phyloP scores from a whole-genome alignment of 2,888 invertebrate genomes.

The Teleogryllus oceanicus region DNA sequence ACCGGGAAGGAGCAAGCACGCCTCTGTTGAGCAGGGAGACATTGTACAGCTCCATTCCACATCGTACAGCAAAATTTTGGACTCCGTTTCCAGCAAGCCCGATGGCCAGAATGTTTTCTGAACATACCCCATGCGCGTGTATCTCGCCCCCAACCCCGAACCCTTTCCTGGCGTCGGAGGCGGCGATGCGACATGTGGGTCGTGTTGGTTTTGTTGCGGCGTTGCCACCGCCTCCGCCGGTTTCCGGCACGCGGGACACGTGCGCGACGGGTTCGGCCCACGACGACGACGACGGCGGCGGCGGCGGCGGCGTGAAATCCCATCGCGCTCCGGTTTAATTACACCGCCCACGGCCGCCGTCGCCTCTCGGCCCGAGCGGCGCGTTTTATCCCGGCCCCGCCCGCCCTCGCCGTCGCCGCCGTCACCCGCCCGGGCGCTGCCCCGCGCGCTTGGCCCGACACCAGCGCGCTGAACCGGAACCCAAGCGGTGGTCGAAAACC shows the following conservation, averaged over 20 bases:
- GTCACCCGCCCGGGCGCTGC: background rate
- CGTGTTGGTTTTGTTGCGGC: background rate
- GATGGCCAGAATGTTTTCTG: too few species aligned
- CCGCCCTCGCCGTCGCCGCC: background rate
- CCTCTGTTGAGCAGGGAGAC: too few species aligned
- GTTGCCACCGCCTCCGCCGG: background rate
- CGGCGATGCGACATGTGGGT: background rate
- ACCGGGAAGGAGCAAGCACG: too few species aligned
- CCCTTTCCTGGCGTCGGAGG: too few species aligned
- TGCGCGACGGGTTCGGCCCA: background rate
- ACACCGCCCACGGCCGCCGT: background rate
- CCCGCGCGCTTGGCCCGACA: too few species aligned
- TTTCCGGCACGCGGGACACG: conserved; percentile 6
- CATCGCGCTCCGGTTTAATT: conserved; percentile 1
- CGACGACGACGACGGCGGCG: background rate
- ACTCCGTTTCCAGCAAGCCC: too few species aligned
- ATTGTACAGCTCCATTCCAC: too few species aligned
- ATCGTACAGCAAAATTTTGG: too few species aligned
- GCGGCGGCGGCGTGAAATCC: conserved; percentile 9
- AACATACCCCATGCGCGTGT: too few species aligned
- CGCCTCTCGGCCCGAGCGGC: background rate
- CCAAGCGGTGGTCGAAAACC: too few species aligned
- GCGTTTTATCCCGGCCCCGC: background rate
- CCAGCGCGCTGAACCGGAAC: too few species aligned
- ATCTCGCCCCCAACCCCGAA: too few species aligned